phyloP scores from a whole-genome alignment of 2,797 vertebrate species.

The Pangasius mekongensis region DNA sequence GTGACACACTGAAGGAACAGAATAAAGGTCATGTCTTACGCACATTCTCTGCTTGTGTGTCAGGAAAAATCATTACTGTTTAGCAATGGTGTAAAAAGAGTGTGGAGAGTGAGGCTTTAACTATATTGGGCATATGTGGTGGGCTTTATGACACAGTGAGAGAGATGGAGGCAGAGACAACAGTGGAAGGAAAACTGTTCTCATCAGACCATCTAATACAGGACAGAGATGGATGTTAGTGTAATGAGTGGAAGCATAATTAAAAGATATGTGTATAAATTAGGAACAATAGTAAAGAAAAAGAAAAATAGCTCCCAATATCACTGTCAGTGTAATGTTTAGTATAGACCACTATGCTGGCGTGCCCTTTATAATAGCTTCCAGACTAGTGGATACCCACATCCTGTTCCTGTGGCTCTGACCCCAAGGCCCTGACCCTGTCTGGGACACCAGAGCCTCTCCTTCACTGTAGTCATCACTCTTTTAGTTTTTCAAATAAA shows the following conservation, averaged over 20 bases:
- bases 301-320: conserved; percentile 14
- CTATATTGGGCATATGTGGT: conserved; percentile 72
- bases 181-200: conserved; percentile 24
- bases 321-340: conserved; percentile 23
- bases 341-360: conserved; percentile 61
- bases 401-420: conserved; percentile 74
- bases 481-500: conserved; percentile 13
- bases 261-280: background rate
- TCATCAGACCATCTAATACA: conserved; percentile 19
- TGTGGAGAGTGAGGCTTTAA: conserved; percentile 62
- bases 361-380: conserved; percentile 76
- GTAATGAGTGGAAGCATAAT: background rate
- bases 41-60: conserved; percentile 71
- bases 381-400: conserved; percentile 70
- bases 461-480: conserved; percentile 24
- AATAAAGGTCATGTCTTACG: conserved; percentile 75
- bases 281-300: conserved; percentile 1
- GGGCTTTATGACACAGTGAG: conserved; percentile 61
- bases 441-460: conserved; percentile 65
- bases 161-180: conserved; percentile 25
- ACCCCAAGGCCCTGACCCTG: conserved; percentile 55
- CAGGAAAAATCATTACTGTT: conserved; percentile 80
- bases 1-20: conserved; percentile 65
- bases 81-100: conserved; percentile 69
- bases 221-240: background rate